Evolutionary conservation across 2,113 vertebrate genomes (phyloP).

Genomic region (Apodemus sylvaticus): DNA sequence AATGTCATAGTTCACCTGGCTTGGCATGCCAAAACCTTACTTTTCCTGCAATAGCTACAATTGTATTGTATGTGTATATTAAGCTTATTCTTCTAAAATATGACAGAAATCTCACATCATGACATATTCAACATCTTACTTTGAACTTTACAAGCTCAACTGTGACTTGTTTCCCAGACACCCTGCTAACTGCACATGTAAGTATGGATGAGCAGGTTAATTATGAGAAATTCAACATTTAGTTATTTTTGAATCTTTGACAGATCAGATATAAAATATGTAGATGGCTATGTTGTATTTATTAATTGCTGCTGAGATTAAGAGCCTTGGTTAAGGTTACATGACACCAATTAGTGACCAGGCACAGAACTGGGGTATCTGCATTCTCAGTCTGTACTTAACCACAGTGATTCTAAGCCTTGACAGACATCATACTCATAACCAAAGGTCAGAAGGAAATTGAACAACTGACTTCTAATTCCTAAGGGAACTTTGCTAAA

Average conservation of each 20-base stretch:
- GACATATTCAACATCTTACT: background rate
- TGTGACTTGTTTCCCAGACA: background rate
- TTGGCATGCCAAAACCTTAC: background rate
- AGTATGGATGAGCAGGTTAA: background rate
- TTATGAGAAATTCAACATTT: background rate
- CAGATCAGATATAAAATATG: background rate
- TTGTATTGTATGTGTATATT: background rate
- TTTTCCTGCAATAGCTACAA: conserved; percentile 1
- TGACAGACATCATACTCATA: background rate
- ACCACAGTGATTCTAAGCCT: background rate
- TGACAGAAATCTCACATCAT: background rate
- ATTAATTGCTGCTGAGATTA: conserved; percentile 1
- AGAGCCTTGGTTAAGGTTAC: background rate
- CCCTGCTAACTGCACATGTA: background rate
- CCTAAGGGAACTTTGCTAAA: background rate
- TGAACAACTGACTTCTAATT: background rate
- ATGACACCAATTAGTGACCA: conserved; percentile 29
- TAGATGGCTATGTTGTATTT: conserved; percentile 15
- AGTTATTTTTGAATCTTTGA: conserved; percentile 12
- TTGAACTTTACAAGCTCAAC: background rate
- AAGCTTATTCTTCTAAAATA: conserved; percentile 22
- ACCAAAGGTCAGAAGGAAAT: conserved; percentile 11
- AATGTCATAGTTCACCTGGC: conserved; percentile 38
- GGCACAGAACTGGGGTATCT: background rate
- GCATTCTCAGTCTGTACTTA: background rate